phyloP scores from a whole-genome alignment of 2,888 invertebrate genomes.

The Trissoscelio sp. region DNA sequence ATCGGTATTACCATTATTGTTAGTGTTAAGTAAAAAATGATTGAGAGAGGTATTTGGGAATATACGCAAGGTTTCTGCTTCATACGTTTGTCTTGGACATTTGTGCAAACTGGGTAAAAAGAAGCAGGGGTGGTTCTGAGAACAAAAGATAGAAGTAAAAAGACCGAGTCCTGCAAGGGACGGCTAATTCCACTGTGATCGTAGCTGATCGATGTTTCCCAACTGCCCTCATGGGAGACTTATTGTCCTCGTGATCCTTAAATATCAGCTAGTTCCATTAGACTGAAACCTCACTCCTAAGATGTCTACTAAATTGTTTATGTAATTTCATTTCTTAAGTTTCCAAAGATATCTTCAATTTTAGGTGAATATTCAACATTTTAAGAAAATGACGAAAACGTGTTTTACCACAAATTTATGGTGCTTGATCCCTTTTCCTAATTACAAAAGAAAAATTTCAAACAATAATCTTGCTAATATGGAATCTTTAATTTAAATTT shows the following conservation, averaged over 20 bases:
- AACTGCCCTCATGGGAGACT: constrained; percentile 71
- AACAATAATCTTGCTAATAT: no score
- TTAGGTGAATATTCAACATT: no score
- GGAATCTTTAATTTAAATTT: no score
- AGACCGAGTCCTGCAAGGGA: constrained; percentile 80
- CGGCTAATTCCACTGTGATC: constrained; percentile 83
- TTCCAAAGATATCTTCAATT: background rate
- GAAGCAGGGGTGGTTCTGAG: constrained; percentile 57
- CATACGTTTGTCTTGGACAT: constrained; percentile 65
- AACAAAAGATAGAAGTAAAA: constrained; percentile 72
- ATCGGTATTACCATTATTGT: no score
- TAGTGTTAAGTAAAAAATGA: constrained; percentile 11
- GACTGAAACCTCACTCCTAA: constrained; percentile 17
- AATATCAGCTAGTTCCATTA: constrained; percentile 54
- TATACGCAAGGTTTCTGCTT: constrained; percentile 34
- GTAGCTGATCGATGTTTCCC: constrained; percentile 82
- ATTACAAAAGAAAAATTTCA: no score
- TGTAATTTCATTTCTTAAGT: background rate
- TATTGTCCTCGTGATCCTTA: constrained; percentile 72
- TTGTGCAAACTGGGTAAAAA: constrained; percentile 50
- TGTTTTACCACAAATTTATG: no score
- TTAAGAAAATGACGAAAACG: no score
- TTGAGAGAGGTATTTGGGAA: background rate
- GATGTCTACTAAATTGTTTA: constrained; percentile 40
- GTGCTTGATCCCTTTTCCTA: no score